Conservation (phyloP, 2,797 vertebrate species). For the Sebastes iracundus region DNA sequence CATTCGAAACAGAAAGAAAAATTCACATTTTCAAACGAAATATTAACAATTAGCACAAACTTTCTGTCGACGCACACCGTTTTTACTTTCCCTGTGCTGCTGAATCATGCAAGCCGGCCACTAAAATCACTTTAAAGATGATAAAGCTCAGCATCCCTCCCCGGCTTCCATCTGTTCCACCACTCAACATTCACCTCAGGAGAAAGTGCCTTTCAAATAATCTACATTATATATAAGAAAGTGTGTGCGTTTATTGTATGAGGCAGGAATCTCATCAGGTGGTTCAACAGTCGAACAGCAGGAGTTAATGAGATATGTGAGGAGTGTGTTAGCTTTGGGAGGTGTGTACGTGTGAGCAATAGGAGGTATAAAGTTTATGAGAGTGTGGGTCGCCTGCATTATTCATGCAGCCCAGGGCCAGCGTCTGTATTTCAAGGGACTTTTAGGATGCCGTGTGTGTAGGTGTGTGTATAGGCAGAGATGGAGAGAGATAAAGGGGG, state of each 20-base stretch:
- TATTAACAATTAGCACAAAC: background rate
- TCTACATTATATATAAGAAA: constrained; percentile 28
- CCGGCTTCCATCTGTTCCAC: constrained; percentile 47
- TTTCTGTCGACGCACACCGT: background rate
- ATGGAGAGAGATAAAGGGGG: background rate
- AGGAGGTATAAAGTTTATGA: constrained; percentile 67
- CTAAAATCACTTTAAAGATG: constrained; percentile 42
- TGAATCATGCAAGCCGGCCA: constrained; percentile 44
- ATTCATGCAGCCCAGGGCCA: constrained; percentile 77
- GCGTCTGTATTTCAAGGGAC: constrained; percentile 65
- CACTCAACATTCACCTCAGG: constrained; percentile 39
- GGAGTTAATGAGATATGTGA: constrained; percentile 61
- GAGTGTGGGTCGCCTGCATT: constrained; percentile 65
- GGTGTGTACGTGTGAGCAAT: constrained; percentile 43
- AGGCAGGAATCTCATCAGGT: constrained; percentile 45
- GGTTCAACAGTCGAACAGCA: constrained; percentile 41
- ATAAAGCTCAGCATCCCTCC: constrained; percentile 54
- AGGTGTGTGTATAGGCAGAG: background rate
- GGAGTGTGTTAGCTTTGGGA: constrained; percentile 33
- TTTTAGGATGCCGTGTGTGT: constrained; percentile 50
- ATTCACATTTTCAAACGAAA: background rate
- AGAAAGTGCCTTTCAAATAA: constrained; percentile 47
- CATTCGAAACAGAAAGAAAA: background rate
- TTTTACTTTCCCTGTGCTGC: constrained; percentile 15
- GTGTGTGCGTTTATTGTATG: constrained; percentile 31